Base-by-base conservation (phyloP, 2,113 vertebrate genomes). In the Epinephelus fuscoguttatus region DNA sequence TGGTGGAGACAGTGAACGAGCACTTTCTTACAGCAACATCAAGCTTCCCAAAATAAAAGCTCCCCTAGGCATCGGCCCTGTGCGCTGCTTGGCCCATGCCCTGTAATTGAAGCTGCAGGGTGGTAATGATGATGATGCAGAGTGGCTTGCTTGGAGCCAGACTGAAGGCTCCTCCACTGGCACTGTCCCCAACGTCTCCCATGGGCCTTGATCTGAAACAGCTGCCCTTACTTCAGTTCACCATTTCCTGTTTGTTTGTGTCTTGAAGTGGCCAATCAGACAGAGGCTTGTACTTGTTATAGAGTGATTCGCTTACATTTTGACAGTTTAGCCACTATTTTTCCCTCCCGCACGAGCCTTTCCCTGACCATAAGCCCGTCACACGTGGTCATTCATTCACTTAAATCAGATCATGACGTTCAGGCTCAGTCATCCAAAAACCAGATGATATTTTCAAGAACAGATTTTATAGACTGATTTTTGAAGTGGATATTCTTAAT, bases 21-120 rank as follows among this genome's bases (percentile, higher is more conserved):
- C 80, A 79, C 76, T 88, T 88, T 92, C 56, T 88, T 86, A 82
- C 77, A 62, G 67, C 85, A 76, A 76, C 73, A 75, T 69, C 79
- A 81, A 69, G 78, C 60, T 63, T 86, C 83, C 88, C 81, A 89
- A 91, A 94, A 92, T 93, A 91, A 85, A 66, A 84, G 70, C 80
- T 87, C 73, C 79, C 62, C 59, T 47, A 80, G 82, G 88, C 86
- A 86, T 87, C 68, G 5, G 78, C 80, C 56, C 78, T 86, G 80
- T 83, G 84, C 55, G 23, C 72, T 84, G 61, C 83, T 45, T 89
- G 82, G 59, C 77, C 77, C 40, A 10, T 88, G 87, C 89, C 94
- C 91, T 94, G 93, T 95, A 94, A 95, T 94, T 92, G 91, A 91
- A 94, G 86, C 82, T 86, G 79, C 85, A 87, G 87, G 87, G 83